Base-by-base conservation (phyloP, 1,140 invertebrate genomes). In the Temnothorax longispinosus region DNA sequence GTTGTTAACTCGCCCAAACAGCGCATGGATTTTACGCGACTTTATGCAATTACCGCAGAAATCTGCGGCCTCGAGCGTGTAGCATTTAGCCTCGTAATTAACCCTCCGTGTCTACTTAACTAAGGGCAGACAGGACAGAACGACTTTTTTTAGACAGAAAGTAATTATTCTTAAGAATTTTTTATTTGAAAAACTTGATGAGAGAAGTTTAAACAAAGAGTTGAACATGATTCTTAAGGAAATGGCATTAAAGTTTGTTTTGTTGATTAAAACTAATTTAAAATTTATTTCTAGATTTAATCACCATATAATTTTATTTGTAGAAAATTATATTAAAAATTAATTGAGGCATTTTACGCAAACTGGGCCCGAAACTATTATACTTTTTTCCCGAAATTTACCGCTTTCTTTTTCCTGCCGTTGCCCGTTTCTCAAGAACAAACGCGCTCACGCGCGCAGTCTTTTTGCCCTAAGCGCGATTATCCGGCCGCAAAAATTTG, bases 1-100 rank as follows among this genome's bases (percentile, higher is more conserved):
- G 54, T 32, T 69, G 74, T 89, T 81, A 89, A 75, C 38, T 86
- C 78, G 65, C 80, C 74, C 88, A 78, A 89, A 86, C 90, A 91
- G 74, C 76, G 65, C 69, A 86, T 78, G 69, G 86, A 90, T 87
- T 87, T 89, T 88, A 91, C 89, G 81, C 77, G 72, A 93, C 90
- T 93, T 93, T 92, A 93, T 91, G 86, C 92, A 92, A 93, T 93
- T 93, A 92, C 86, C 72, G 5, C 13, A 69, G 69, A 82, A 87
- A 88, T 87, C 69, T 87, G 58, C 27, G 77, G 41, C 62, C 41
- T 27, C 69, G 35, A 50, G 71, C 32, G 58, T 15, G 32, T 7
- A 47, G 27, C 44, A 60, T 77, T 81, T 52, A 44, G 54, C 21
- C 76, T 27, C n/a, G 21, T 87, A 88, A 88, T 88, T 88, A 88